Conservation (phyloP, 2,888 invertebrate genomes). For the Perdita meconis region DNA sequence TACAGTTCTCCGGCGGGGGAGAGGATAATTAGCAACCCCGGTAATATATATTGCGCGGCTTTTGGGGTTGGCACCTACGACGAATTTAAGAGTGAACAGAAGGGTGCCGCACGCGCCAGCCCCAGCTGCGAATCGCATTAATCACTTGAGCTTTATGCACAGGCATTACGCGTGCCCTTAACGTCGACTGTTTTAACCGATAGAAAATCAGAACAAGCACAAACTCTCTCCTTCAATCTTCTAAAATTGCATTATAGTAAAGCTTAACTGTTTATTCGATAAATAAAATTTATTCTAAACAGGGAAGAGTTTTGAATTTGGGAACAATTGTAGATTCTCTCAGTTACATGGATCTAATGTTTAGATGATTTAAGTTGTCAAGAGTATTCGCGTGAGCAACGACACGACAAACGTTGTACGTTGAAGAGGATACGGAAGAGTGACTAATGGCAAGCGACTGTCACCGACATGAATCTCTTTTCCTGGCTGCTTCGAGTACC, state of each 20-base stretch:
- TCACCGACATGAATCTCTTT: constrained; percentile 76
- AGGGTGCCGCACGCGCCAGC: constrained; percentile 76
- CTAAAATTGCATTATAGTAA: not conserved
- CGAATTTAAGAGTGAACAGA: constrained; percentile 68
- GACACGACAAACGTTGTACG: constrained; percentile 26
- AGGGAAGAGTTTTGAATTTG: not conserved
- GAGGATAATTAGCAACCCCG: constrained; percentile 79
- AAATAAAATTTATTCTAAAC: not conserved
- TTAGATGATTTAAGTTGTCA: constrained; percentile 1
- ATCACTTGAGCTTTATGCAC: constrained; percentile 76
- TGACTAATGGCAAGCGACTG: constrained; percentile 80
- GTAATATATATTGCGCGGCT: constrained; percentile 73
- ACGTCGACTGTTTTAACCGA: constrained; percentile 38
- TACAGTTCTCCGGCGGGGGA: constrained; percentile 16
- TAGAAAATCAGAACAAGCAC: constrained; percentile 31
- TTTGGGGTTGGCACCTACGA: constrained; percentile 77
- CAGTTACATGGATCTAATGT: not conserved
- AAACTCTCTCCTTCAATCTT: not conserved
- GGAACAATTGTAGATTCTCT: not conserved
- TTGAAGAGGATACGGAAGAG: constrained; percentile 67
- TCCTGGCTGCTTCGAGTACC: constrained; percentile 74
- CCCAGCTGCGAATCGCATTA: constrained; percentile 83
- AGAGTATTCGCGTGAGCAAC: constrained; percentile 13
- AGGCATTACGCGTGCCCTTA: constrained; percentile 48
- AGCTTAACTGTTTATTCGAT: not conserved